These are phyloP conservation scores for Rhinoraja longicauda DNA, from an alignment of 2,797 vertebrate genomes.

Conservation along the genomic window DNA sequence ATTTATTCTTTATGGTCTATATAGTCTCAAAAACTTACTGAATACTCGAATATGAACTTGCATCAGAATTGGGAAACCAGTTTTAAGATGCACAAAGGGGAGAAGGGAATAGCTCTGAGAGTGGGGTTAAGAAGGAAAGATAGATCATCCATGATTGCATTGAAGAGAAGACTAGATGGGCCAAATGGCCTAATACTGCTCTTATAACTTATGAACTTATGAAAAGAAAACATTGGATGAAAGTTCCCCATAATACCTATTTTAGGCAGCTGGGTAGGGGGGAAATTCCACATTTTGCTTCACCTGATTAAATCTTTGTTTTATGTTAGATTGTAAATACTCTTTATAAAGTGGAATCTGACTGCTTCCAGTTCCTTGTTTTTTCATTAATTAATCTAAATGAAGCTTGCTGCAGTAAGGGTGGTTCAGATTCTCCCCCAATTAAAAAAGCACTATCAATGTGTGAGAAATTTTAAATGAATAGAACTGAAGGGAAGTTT, in stretches of 20 bases:
- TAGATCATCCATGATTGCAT: too few relatives aligned
- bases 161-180: too few relatives aligned
- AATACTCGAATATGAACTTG: background rate
- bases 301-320: background rate
- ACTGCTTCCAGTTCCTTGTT: background rate
- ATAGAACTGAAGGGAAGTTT: slow-evolving; percentile 40
- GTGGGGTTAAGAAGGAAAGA: background rate
- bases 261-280: background rate
- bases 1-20: background rate
- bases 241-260: background rate
- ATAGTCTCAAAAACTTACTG: background rate
- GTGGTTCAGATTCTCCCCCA: background rate
- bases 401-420: background rate
- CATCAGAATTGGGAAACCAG: too few relatives aligned
- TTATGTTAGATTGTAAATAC: too few relatives aligned
- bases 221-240: too few relatives aligned
- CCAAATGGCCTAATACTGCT: too few relatives aligned
- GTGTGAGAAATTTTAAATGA: slow-evolving; percentile 48
- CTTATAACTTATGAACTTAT: too few relatives aligned
- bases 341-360: background rate
- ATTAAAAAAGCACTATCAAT: background rate
- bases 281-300: background rate
- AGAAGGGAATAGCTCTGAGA: too few relatives aligned
- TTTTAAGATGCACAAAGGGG: too few relatives aligned
- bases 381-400: background rate